Base-by-base conservation (phyloP, 2,888 invertebrate genomes). In the Chironomus tentans region DNA sequence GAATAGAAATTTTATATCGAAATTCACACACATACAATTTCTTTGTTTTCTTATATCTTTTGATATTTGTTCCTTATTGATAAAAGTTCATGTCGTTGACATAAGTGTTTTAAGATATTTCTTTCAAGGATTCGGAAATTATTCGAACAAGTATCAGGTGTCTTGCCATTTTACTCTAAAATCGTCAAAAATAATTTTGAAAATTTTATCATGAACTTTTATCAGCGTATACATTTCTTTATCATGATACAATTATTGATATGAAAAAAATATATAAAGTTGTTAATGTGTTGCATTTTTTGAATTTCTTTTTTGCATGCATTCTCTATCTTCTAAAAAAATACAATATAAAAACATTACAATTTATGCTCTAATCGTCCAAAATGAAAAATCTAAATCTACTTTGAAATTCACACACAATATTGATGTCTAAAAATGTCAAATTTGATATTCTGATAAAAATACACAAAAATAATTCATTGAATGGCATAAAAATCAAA, bases 241-340 rank as follows among this genome's bases (percentile, higher is more conserved):
- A 15, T 56, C 56, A 50, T 50, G n/a, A 10, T 5, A 56, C 7
- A 38, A 56, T 18, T 15, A 15, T 5, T 56, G 15, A 56, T 56
- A 56, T 56, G 18, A 56, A 15, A 50, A 48, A 50, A n/a, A 56
- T 56, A 50, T 50, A 56, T 56, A 7, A 2, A 69, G 62, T 71
- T 80, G 79, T 80, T 80, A 80, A 80, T 80, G 80, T 80, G 80
- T 80, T 79, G 80, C 80, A 78, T 77, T 80, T 74, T 76, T 76
- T 46, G 78, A 79, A 77, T 78, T 74, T 74, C 74, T 77, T 80
- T 80, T 80, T 80, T 80, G 80, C 80, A 80, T 80, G 80, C 80
- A 79, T 80, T 79, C 80, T 79, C 80, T 79, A 79, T 79, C 79
- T 79, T 80, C 79, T 79, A 77, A 78, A 78, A 77, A 77, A 78